Evolutionary conservation across 2,797 vertebrate genomes (phyloP).

Genomic region (Ibycter americanus): DNA sequence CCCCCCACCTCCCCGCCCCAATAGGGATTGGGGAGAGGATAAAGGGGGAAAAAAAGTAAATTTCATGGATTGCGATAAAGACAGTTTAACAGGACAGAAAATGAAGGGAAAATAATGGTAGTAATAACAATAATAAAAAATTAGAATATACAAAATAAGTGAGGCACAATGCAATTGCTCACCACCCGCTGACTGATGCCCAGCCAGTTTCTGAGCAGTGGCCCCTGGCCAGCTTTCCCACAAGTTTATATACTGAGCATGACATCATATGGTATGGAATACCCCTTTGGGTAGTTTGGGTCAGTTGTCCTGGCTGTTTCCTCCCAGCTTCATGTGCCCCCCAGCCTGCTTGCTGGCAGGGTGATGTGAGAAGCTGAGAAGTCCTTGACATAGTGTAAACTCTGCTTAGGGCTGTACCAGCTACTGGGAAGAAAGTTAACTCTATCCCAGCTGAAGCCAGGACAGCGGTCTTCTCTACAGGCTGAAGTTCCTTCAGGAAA

Average conservation of each 20-base stretch:
- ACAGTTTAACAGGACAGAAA: not conserved
- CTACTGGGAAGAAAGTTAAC: no score
- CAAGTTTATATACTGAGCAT: not conserved
- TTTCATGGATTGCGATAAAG: not conserved
- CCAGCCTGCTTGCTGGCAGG: no score
- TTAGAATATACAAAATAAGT: not conserved
- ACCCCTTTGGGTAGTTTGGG: no score
- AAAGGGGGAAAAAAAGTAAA: not conserved
- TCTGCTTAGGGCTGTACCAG: not conserved
- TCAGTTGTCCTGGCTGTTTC: no score
- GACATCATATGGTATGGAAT: no score
- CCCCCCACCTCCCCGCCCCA: not conserved
- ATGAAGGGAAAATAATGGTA: not conserved
- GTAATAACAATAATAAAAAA: not conserved
- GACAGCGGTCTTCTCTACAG: not conserved
- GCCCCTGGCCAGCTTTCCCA: not conserved
- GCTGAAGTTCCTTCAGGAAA: not conserved
- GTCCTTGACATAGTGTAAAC: no score
- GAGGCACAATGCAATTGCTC: not conserved
- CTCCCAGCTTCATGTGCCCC: no score
- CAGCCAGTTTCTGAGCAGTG: not conserved
- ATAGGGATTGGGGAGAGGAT: not conserved
- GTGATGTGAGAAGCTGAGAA: no score
- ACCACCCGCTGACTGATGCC: not conserved
- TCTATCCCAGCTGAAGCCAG: not conserved